A percentile compares a stretch with the other conserved stretches of the same genome.
phyloP scores from a whole-genome alignment of 2,113 vertebrate species.

The Formicarius rufipectus region DNA sequence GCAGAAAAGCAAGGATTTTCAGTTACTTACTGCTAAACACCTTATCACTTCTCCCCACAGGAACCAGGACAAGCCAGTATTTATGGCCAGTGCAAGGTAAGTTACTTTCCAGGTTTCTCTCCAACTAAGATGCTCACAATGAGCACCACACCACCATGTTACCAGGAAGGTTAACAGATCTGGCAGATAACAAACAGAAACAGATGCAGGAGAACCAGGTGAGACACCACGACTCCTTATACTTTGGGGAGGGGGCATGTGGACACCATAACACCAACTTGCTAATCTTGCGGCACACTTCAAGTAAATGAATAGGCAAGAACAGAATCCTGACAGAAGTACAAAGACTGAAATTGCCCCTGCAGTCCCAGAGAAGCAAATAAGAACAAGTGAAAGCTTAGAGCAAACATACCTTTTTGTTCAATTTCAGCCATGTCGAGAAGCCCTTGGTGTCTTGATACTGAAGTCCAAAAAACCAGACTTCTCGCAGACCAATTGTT shows the following conservation, averaged over 20 bases:
- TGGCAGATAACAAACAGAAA: neutral
- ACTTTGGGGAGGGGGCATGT: neutral
- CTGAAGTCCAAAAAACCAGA: conserved; percentile 99
- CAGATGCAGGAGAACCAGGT: neutral
- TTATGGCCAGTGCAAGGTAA: neutral
- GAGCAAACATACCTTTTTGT: conserved; percentile 88
- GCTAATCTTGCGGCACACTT: neutral
- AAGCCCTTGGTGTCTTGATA: conserved; percentile 98
- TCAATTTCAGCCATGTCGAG: conserved; percentile 97
- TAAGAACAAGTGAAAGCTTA: neutral
- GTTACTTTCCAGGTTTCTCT: neutral
- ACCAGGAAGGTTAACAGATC: neutral
- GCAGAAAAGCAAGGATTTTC: neutral
- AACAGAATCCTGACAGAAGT: neutral
- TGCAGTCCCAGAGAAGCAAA: neutral
- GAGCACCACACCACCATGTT: neutral
- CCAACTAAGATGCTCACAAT: neutral
- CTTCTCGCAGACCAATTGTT: conserved; percentile 95
- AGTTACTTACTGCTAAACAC: neutral
- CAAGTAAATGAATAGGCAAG: neutral
- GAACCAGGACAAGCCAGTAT: neutral
- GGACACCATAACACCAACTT: neutral
- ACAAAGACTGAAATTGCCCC: neutral
- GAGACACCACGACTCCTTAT: neutral
- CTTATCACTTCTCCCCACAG: neutral